These are phyloP conservation scores for Cataglyphis rosenhaueri DNA, from an alignment of 2,888 invertebrate genomes.

Conservation along the genomic window DNA sequence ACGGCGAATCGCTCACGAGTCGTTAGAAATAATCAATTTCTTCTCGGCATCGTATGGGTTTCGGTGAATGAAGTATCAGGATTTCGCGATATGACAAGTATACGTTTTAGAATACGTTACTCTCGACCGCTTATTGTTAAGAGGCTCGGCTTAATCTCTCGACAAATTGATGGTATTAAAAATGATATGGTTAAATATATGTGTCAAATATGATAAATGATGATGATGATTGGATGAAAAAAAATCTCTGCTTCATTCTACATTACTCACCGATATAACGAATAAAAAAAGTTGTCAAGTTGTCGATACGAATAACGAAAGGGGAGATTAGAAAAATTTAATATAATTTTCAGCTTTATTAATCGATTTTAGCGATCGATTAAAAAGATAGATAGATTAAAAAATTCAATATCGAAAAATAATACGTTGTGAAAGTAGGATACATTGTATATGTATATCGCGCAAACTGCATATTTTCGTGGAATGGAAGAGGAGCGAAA, in stretches of 20 bases:
- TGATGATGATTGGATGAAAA: background rate
- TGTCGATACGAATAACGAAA: background rate
- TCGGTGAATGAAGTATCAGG: constrained; percentile 14
- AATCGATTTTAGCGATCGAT: background rate
- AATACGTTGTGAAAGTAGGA: background rate
- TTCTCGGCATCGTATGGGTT: constrained; percentile 19
- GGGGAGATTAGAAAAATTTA: background rate
- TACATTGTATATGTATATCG: background rate
- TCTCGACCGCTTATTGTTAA: background rate
- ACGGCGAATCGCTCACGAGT: constrained; percentile 36
- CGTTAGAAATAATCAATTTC: constrained; percentile 38
- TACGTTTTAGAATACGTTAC: background rate
- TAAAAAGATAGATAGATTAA: background rate
- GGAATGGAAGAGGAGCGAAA: constrained; percentile 36
- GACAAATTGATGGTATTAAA: constrained; percentile 6
- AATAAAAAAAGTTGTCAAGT: background rate
- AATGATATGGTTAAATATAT: background rate
- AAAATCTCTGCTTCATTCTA: background rate
- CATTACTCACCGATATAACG: background rate
- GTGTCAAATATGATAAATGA: constrained; percentile 11
- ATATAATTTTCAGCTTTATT: background rate
- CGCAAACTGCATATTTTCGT: background rate
- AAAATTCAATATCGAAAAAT: background rate
- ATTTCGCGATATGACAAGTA: background rate
- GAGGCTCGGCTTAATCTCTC: background rate